Percentiles rank a stretch among this genome's conserved stretches.
Conservation (phyloP, 2,888 invertebrate species). For the Glaucopsyche alexis region DNA sequence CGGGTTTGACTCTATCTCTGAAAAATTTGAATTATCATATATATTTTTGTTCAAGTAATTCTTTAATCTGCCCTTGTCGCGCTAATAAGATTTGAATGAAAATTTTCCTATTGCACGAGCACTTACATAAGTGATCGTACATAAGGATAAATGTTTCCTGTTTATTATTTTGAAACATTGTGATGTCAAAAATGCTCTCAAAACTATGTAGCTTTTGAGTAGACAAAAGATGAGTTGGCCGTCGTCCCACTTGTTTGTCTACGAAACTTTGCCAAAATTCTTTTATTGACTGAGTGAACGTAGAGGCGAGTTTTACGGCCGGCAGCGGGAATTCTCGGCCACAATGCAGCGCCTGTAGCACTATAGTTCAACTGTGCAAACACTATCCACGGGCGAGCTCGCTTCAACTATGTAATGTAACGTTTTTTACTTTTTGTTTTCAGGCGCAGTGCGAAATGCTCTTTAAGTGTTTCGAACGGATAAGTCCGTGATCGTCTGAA, state of each 20-base stretch:
- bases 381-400: slow-evolving; percentile 34
- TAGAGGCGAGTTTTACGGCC: slow-evolving; percentile 63
- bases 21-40: background rate
- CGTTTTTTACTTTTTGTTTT: slow-evolving; percentile 31
- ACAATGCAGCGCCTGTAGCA: slow-evolving; percentile 45
- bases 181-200: slow-evolving; percentile 67
- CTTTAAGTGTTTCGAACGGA: slow-evolving; percentile 27
- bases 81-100: background rate
- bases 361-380: slow-evolving; percentile 41
- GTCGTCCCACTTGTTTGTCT: slow-evolving; percentile 77
- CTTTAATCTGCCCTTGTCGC: background rate
- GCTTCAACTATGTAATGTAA: slow-evolving; percentile 29
- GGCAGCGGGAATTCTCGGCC: slow-evolving; percentile 54
- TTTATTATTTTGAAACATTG: slow-evolving; percentile 57
- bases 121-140: slow-evolving; percentile 34
- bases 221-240: slow-evolving; percentile 79
- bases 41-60: background rate
- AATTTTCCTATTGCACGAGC: slow-evolving; percentile 2
- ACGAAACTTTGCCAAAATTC: slow-evolving; percentile 78
- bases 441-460: slow-evolving; percentile 31
- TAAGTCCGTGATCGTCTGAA: slow-evolving; percentile 9
- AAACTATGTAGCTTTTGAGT: slow-evolving; percentile 69
- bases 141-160: slow-evolving; percentile 40
- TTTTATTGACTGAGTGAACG: slow-evolving; percentile 75
- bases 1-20: background rate